Percentiles rank a stretch among this genome's conserved stretches.
Conservation (phyloP, 1,140 invertebrate genomes). For the Bradynema listronoti region DNA sequence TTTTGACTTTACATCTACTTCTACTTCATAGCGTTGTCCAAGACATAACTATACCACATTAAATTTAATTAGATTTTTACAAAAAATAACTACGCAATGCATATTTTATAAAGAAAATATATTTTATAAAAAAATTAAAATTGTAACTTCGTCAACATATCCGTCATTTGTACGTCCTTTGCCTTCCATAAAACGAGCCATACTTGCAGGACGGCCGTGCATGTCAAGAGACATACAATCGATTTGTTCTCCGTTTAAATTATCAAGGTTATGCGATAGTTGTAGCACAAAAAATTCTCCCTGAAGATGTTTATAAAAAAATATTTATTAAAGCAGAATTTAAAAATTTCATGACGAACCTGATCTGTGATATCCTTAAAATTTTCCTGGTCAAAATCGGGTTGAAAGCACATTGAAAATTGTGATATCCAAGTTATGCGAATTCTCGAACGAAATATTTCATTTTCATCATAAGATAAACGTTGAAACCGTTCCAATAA, state of each 20-base stretch:
- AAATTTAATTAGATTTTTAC: background rate
- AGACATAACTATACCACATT: slow-evolving; percentile 39
- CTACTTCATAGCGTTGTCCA: slow-evolving; percentile 42
- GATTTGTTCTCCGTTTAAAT: slow-evolving; percentile 32
- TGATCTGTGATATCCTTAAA: slow-evolving; percentile 47
- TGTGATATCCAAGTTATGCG: slow-evolving; percentile 49
- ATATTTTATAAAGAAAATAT: too few relatives aligned
- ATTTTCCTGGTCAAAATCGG: slow-evolving; percentile 41
- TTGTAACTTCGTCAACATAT: slow-evolving; percentile 38
- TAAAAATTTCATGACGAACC: slow-evolving; percentile 15
- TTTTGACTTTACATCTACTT: slow-evolving; percentile 40
- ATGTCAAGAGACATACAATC: slow-evolving; percentile 49
- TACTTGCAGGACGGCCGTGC: slow-evolving; percentile 42
- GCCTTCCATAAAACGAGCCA: slow-evolving; percentile 50
- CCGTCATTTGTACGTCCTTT: slow-evolving; percentile 46
- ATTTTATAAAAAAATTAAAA: background rate
- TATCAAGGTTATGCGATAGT: slow-evolving; percentile 42
- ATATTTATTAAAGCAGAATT: background rate
- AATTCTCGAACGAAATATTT: slow-evolving; percentile 40
- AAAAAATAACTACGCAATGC: background rate
- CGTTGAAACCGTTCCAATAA: slow-evolving; percentile 49
- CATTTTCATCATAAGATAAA: slow-evolving; percentile 42
- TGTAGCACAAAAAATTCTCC: slow-evolving; percentile 45
- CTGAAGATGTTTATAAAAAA: slow-evolving; percentile 25
- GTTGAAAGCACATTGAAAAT: slow-evolving; percentile 50